Base-by-base conservation (phyloP, 2,113 vertebrate species). In the Eulacestoma nigropectus region DNA sequence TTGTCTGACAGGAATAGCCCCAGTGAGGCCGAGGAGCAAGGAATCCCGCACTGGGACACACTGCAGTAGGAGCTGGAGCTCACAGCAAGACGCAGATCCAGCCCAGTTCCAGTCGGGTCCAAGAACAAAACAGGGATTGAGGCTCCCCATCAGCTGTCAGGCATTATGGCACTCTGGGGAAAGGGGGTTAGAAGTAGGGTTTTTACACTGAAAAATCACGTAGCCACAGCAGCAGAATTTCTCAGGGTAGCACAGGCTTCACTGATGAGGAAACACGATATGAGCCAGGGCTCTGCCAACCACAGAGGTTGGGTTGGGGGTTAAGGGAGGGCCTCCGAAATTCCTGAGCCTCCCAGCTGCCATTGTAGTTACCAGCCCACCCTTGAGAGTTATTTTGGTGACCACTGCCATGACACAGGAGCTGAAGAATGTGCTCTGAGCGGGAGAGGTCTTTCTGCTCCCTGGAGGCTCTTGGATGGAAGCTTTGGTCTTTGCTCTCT, bases 261-360 rank as follows among this genome's bases (percentile, higher is more conserved):
- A 1, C 37, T 68, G 52, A 50, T 67, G 73, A 50, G 55, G 96
- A 90, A 94, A 97, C 23, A 12, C 0, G 82, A 90, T 84, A 73
- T 1, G 37, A 69, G n/a, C 52, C 27, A 19, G n/a, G 8, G 65
- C 73, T 64, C 60, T 81, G 68, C 60, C 82, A 39, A 0, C 44
- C 52, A 12, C 70, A 42, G 84, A 26, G 56, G 44, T 30, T 49
- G 65, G 49, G 49, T 2, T 77, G 76, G 67, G 60, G 77, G 20
- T 46, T 73, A 78, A 84, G 62, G 92, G 50, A 87, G 84, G 89
- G 93, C 87, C 57, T 76, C 91, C 0, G 25, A 25, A 87, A 97
- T 97, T 95, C 93, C 94, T 85, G 90, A 87, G 72, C 91, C 89
- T 89, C 93, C 64, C 93, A 96, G 90, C 96, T 97, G 95, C 96